Conservation (phyloP, 2,797 vertebrate genomes). For the Crax fasciolata region DNA sequence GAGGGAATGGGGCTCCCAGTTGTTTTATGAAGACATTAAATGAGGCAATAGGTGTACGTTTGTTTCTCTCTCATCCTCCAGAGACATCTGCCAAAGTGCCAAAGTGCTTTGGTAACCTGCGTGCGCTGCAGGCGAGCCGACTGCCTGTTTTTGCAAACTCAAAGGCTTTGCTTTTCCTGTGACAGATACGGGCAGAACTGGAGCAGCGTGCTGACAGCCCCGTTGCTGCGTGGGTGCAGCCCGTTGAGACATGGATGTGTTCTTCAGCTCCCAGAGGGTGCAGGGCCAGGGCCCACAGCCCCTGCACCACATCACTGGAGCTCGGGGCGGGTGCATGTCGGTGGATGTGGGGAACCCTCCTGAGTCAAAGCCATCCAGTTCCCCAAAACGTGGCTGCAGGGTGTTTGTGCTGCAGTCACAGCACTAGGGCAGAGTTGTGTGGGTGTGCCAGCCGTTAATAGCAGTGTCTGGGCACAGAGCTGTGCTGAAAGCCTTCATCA, state of each 20-base stretch:
- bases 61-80: not conserved
- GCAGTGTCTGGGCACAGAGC: not conserved
- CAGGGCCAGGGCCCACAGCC: not conserved
- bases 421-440: fast-evolving
- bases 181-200: not conserved
- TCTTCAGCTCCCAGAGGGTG: not conserved
- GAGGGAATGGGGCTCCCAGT: fast-evolving
- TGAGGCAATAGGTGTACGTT: not conserved
- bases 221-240: fast-evolving
- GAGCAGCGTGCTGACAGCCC: not conserved
- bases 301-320: not conserved
- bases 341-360: not conserved
- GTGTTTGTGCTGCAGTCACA: not conserved
- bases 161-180: not conserved
- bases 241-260: not conserved
- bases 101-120: not conserved
- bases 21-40: not conserved
- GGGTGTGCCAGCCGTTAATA: not conserved
- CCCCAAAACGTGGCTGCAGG: fast-evolving
- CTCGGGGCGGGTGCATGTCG: not conserved
- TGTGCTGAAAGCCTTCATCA: not conserved
- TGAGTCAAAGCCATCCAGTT: not conserved
- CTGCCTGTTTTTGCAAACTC: not conserved
- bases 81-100: too few relatives aligned
- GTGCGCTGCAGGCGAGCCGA: not conserved